Evolutionary conservation across 2,113 vertebrate species (phyloP).

Genomic region (Calyptomena viridis): DNA sequence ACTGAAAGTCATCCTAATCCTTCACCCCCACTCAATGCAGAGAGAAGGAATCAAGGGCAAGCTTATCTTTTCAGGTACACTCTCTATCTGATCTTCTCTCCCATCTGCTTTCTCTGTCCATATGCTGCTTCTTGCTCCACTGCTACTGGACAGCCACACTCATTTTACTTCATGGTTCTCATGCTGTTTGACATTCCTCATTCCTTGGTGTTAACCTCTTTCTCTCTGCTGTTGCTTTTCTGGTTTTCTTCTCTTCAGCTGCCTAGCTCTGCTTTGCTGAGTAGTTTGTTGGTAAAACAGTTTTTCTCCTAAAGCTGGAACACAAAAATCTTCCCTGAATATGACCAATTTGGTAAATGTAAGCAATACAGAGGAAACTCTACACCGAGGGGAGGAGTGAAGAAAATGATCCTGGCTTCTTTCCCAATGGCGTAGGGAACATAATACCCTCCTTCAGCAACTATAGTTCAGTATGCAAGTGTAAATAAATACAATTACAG

Average conservation of each 20-base stretch:
- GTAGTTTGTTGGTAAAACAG: background rate
- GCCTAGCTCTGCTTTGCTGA: background rate
- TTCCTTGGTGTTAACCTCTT: background rate
- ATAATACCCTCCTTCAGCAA: background rate
- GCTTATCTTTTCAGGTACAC: background rate
- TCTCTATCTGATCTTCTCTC: background rate
- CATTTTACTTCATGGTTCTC: background rate
- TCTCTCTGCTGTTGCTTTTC: background rate
- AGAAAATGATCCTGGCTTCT: background rate
- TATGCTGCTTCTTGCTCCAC: background rate
- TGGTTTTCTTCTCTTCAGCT: background rate
- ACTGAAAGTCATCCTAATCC: background rate
- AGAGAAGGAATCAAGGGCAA: background rate
- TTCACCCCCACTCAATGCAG: background rate
- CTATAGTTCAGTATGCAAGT: background rate
- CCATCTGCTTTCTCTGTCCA: background rate
- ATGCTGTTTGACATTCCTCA: background rate
- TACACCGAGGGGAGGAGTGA: background rate
- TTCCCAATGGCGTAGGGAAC: background rate
- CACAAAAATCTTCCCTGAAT: background rate
- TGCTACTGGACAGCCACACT: background rate
- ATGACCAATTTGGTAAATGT: background rate
- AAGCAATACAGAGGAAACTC: background rate
- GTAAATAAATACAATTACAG: background rate
- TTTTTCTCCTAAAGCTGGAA: background rate